A percentile compares a stretch with the other conserved stretches of the same genome.
These are phyloP conservation scores for Euthynnus affinis DNA, from an alignment of 2,797 vertebrate genomes.

Conservation along the genomic window DNA sequence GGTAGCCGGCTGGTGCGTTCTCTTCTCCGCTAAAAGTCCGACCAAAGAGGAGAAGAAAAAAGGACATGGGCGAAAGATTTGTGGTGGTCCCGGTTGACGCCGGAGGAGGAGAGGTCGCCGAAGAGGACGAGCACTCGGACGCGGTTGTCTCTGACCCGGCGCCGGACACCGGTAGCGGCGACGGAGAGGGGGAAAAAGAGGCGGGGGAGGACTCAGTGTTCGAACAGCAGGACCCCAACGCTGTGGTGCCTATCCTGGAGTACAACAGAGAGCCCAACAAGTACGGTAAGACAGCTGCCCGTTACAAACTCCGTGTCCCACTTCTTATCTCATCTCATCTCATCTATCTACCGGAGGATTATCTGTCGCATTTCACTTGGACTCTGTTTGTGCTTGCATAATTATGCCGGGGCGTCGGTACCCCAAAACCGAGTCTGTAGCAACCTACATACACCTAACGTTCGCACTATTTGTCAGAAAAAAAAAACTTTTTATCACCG, in stretches of 20 bases:
- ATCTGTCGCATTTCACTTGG: slow-evolving; percentile 23
- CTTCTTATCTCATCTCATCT: slow-evolving; percentile 57
- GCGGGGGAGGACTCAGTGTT: slow-evolving; percentile 62
- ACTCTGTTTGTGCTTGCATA: neutral
- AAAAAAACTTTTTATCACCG: neutral
- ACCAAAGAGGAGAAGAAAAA: neutral
- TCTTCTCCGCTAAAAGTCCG: slow-evolving; percentile 10
- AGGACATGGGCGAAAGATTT: slow-evolving; percentile 85
- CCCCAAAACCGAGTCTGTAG: neutral
- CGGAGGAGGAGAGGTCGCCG: slow-evolving; percentile 31
- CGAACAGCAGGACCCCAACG: slow-evolving; percentile 58
- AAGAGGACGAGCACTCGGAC: slow-evolving; percentile 48
- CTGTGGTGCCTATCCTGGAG: slow-evolving; percentile 83
- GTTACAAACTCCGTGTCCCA: slow-evolving; percentile 46
- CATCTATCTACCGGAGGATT: slow-evolving; percentile 56
- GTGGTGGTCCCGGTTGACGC: slow-evolving; percentile 84
- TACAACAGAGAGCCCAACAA: slow-evolving; percentile 88
- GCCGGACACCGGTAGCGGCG: slow-evolving; percentile 41
- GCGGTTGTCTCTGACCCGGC: slow-evolving; percentile 57
- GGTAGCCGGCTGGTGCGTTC: neutral
- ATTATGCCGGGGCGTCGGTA: slow-evolving; percentile 17
- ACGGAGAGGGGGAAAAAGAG: slow-evolving; percentile 25
- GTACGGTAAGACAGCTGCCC: slow-evolving; percentile 81
- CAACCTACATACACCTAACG: too few species aligned
- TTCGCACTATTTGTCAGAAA: neutral